These are phyloP conservation scores for Gnathonemus echidnorhynchus DNA, from an alignment of 2,113 vertebrate genomes.

Conservation along the genomic window DNA sequence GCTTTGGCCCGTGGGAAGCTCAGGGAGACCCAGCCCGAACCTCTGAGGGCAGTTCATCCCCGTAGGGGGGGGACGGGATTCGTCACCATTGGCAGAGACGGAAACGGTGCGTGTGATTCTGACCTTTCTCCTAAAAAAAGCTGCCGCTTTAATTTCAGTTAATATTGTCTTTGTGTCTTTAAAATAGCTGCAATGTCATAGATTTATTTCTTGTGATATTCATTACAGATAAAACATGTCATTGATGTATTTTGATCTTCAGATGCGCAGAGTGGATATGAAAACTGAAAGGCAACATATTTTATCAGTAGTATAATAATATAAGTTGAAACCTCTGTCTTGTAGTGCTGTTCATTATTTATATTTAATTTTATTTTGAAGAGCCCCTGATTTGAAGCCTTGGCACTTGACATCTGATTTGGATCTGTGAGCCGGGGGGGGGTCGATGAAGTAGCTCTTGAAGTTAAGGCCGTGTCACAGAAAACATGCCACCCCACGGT, in stretches of 20 bases:
- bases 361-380: neutral
- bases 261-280: neutral
- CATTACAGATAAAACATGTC: neutral
- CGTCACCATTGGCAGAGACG: neutral
- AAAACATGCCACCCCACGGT: neutral
- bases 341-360: neutral
- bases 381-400: neutral
- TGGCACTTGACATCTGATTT: neutral
- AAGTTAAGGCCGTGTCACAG: neutral
- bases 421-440: neutral
- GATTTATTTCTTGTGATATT: neutral
- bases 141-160: neutral
- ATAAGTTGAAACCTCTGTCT: neutral
- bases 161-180: neutral
- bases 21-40: neutral
- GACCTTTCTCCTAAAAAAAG: neutral
- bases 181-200: neutral
- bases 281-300: neutral
- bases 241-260: neutral
- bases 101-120: neutral
- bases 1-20: neutral
- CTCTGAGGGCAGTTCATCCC: neutral
- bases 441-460: neutral
- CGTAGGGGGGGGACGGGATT: neutral
- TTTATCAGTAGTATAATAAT: neutral